Evolutionary conservation across 2,113 vertebrate genomes (phyloP).

Genomic region (Clarias batrachus): DNA sequence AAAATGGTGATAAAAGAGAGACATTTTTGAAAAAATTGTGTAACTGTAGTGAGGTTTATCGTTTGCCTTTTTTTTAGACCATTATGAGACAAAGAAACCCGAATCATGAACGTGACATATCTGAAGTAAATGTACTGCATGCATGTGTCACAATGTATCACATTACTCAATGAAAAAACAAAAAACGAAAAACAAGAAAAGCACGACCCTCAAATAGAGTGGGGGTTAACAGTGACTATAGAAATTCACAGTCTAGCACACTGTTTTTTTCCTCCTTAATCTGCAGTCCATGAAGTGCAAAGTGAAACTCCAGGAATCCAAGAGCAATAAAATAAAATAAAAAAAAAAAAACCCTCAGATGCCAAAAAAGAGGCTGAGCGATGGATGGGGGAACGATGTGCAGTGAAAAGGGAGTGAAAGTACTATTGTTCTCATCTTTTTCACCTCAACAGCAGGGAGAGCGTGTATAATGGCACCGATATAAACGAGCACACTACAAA

Average conservation of each 20-base stretch:
- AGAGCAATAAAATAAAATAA: slow-evolving; percentile 55
- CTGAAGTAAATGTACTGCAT: slow-evolving; percentile 73
- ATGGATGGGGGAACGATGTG: slow-evolving; percentile 67
- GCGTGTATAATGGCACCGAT: slow-evolving; percentile 63
- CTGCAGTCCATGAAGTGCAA: slow-evolving; percentile 39
- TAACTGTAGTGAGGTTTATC: background rate
- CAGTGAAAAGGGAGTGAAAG: slow-evolving; percentile 76
- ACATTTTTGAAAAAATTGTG: background rate
- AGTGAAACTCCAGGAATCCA: slow-evolving; percentile 13
- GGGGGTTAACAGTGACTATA: slow-evolving; percentile 74
- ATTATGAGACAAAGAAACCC: slow-evolving; percentile 7
- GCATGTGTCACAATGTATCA: slow-evolving; percentile 81
- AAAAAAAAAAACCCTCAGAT: slow-evolving; percentile 69
- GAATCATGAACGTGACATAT: slow-evolving; percentile 46
- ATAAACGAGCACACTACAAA: slow-evolving; percentile 50
- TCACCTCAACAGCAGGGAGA: slow-evolving; percentile 77
- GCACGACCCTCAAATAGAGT: slow-evolving; percentile 67
- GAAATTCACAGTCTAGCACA: slow-evolving; percentile 72
- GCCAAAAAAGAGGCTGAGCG: slow-evolving; percentile 68
- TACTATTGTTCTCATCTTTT: slow-evolving; percentile 81
- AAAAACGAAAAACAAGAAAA: slow-evolving; percentile 65
- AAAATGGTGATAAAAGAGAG: background rate
- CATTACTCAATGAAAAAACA: slow-evolving; percentile 80
- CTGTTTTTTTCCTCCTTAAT: slow-evolving; percentile 51
- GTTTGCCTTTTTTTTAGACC: background rate